Evolutionary conservation across 2,888 invertebrate species (phyloP).

Genomic region (Amitus sp.): DNA sequence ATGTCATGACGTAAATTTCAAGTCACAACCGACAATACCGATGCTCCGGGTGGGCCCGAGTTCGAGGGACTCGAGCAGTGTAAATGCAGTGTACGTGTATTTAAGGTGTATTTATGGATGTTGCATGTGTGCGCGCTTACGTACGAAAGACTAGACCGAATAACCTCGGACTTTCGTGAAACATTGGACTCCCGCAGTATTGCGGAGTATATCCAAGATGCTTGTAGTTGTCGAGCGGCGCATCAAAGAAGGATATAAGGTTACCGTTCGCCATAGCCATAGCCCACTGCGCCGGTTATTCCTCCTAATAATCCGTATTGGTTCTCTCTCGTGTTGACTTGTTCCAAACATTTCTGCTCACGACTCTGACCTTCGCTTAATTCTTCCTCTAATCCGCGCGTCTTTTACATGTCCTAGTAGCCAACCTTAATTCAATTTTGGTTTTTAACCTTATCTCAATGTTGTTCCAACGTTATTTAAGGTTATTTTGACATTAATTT

Average conservation of each 20-base stretch:
- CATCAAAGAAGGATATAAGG: conserved; percentile 61
- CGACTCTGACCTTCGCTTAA: no score
- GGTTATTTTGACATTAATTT: no score
- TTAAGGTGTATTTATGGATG: not conserved
- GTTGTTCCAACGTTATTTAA: no score
- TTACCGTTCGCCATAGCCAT: conserved; percentile 54
- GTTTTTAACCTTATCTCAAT: no score
- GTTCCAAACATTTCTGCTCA: conserved; percentile 20
- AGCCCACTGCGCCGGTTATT: conserved; percentile 51
- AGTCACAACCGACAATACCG: conserved; percentile 21
- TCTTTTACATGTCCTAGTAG: not conserved
- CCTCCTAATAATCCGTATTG: conserved; percentile 58
- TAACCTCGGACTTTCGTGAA: conserved; percentile 43
- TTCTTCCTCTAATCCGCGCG: not conserved
- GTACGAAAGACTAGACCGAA: conserved; percentile 41
- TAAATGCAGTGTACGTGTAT: conserved; percentile 35
- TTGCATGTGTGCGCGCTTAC: conserved; percentile 20
- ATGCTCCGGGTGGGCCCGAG: conserved; percentile 33
- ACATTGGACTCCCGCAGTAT: conserved; percentile 56
- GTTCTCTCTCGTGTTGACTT: conserved; percentile 39
- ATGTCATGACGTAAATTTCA: conserved; percentile 19
- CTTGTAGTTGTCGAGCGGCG: conserved; percentile 61
- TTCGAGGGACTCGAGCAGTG: conserved; percentile 34
- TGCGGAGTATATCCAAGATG: conserved; percentile 63
- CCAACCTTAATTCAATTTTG: no score